Percentiles rank a stretch among this genome's conserved stretches.
Evolutionary conservation across 2,113 vertebrate species (phyloP).

Genomic region (Pseudolaguvia tuberculata): DNA sequence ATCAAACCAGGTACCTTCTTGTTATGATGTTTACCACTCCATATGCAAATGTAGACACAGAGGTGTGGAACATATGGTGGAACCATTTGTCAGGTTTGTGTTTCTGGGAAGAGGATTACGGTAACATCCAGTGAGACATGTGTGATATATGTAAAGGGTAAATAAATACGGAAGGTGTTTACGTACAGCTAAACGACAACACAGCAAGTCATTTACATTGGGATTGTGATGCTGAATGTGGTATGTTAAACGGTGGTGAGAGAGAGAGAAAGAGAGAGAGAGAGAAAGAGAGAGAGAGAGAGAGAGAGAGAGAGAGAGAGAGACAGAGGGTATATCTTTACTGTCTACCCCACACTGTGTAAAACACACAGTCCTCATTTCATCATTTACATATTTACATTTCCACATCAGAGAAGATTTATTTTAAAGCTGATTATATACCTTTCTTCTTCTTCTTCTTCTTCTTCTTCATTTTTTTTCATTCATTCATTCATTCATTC

Average conservation of each 20-base stretch:
- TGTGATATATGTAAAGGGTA: neutral
- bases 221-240: neutral
- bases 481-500: no score
- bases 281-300: neutral
- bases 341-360: slow-evolving; percentile 14
- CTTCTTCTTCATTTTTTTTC: no score
- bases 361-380: slow-evolving; percentile 21
- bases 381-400: slow-evolving; percentile 19
- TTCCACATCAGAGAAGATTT: slow-evolving; percentile 30
- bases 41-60: no score
- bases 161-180: neutral
- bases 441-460: neutral
- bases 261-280: neutral
- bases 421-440: slow-evolving; percentile 25
- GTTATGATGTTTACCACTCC: no score
- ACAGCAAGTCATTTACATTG: neutral
- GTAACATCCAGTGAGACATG: neutral
- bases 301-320: neutral
- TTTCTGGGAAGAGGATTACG: neutral
- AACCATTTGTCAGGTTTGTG: neutral
- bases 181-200: neutral
- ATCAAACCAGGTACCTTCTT: no score
- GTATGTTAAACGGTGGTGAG: no score
- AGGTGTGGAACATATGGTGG: no score
- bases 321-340: slow-evolving; percentile 6